A percentile compares a stretch with the other conserved stretches of the same genome.
Evolutionary conservation across 2,797 vertebrate genomes (phyloP).

Genomic region (Cephalopachus bancanus): DNA sequence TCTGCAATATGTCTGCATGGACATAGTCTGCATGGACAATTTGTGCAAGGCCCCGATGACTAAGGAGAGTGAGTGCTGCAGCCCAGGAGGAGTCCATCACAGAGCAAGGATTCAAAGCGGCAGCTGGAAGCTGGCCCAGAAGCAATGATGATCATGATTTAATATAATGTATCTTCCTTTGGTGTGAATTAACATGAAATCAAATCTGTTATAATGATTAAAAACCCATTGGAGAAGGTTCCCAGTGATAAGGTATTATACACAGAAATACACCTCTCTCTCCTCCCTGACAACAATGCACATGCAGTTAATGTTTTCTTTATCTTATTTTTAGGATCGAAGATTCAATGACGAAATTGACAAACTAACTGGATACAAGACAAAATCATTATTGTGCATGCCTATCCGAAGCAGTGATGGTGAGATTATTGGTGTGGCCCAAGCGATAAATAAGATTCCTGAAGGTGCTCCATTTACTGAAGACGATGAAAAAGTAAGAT

Average conservation of each 20-base stretch:
- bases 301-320: slow-evolving; percentile 59
- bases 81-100: slow-evolving; percentile 93
- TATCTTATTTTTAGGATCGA: slow-evolving; percentile 92
- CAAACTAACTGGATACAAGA: slow-evolving; percentile 99
- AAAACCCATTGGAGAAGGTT: neutral
- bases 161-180: slow-evolving; percentile 27
- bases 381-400: slow-evolving; percentile 98
- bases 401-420: slow-evolving; percentile 98
- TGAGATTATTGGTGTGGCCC: slow-evolving; percentile 97
- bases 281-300: neutral
- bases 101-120: slow-evolving; percentile 90
- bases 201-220: neutral
- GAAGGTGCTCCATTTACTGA: slow-evolving; percentile 96
- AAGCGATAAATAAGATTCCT: slow-evolving; percentile 98
- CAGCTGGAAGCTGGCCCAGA: slow-evolving; percentile 90
- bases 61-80: slow-evolving; percentile 92
- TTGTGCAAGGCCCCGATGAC: slow-evolving; percentile 95
- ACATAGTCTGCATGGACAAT: slow-evolving; percentile 94
- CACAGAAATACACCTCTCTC: neutral
- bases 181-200: slow-evolving; percentile 33
- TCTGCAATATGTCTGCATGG: slow-evolving; percentile 90
- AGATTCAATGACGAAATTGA: slow-evolving; percentile 99
- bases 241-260: neutral
- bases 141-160: neutral
- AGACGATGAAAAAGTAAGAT: slow-evolving; percentile 96